Percentiles rank a stretch among this genome's conserved stretches.
phyloP scores from a whole-genome alignment of 2,797 vertebrate species.

The Diceros bicornis region DNA sequence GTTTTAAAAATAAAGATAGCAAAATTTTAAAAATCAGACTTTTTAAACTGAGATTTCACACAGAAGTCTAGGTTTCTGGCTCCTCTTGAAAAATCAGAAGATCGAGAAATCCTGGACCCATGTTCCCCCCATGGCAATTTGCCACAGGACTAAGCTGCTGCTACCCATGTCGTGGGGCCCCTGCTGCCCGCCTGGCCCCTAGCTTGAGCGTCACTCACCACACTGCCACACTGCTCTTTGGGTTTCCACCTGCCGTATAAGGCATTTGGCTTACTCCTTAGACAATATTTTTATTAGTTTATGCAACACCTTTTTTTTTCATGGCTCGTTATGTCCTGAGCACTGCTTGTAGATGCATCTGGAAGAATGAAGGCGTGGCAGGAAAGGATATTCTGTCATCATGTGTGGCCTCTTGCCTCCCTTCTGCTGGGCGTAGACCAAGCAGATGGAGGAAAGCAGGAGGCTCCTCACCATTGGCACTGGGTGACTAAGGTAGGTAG shows the following conservation, averaged over 20 bases:
- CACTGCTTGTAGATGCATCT: neutral
- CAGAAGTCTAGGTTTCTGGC: conserved; percentile 43
- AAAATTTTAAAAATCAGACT: conserved; percentile 45
- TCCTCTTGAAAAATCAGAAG: conserved; percentile 34
- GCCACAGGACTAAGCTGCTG: neutral
- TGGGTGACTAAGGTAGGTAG: neutral
- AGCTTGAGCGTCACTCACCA: neutral
- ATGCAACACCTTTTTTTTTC: neutral
- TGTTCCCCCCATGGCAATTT: neutral
- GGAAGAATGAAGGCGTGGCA: neutral
- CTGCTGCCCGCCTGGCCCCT: fast-evolving
- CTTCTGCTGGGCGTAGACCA: neutral
- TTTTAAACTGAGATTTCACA: conserved; percentile 58
- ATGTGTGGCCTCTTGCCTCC: neutral
- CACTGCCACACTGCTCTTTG: neutral
- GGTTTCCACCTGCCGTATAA: neutral
- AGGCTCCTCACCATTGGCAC: neutral
- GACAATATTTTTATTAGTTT: neutral
- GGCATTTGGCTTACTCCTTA: neutral
- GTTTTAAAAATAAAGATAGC: conserved; percentile 62
- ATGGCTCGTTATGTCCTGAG: neutral
- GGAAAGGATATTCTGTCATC: neutral
- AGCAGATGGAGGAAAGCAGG: neutral
- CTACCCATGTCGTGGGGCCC: no score
- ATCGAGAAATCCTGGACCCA: conserved; percentile 16